Evolutionary conservation across 2,888 invertebrate species (phyloP), one percentile per base, ranked within the genome.

Genomic region (Tyria jacobaeae): DNA sequence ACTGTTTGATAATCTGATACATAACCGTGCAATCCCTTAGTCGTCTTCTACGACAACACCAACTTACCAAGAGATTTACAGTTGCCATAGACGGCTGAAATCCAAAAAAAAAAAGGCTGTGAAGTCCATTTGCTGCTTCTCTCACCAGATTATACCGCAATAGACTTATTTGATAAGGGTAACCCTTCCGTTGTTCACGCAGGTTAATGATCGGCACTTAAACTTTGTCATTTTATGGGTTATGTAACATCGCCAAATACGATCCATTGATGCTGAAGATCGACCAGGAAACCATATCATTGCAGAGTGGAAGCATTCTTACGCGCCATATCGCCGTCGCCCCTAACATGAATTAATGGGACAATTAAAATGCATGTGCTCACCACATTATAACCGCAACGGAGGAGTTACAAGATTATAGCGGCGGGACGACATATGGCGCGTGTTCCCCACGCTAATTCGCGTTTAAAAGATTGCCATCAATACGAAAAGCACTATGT

Each of bases 401-500:
- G 66, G 69, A 65, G 62, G 71, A 74, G 66, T 66, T 64, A 61
- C 41, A 37, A 41, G 44, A 24, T 17, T 21, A n/a, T 66, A 71
- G 57, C 68, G 59, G 66, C 71, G 60, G 47, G 37, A 83, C 87
- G 89, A 87, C 94, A 94, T 92, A 94, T 94, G 94, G 94, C 85
- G 71, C 64, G 71, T 67, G 68, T 75, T 77, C 74, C 67, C 73
- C 75, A 76, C 83, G 83, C 90, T 89, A 92, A 92, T 92, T 88
- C 85, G 83, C 88, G 83, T 88, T 90, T 88, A 90, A 90, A 85
- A 92, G 92, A 92, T 92, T 89, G 89, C 88, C 89, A 89, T 91
- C 90, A 85, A 85, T 84, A 77, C 80, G 79, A 75, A 62, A 64
- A 66, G 80, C 78, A 82, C 86, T 82, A 85, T 84, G 82, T 84